phyloP scores from a whole-genome alignment of 2,113 vertebrate genomes.

The Callopanchax toddi region DNA sequence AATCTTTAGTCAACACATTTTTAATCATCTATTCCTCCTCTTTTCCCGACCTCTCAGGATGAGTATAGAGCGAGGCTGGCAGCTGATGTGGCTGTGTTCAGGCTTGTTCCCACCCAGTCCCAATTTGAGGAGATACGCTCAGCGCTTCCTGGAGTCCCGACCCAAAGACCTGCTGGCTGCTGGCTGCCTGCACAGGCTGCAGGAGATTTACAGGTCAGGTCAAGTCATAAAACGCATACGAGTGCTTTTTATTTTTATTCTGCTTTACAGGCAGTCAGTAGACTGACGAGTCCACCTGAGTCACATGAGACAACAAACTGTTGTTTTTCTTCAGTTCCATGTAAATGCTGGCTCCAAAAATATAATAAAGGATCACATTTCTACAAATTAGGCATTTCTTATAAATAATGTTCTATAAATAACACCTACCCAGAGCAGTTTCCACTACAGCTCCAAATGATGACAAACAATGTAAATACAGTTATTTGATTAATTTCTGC shows the following conservation, averaged over 20 bases:
- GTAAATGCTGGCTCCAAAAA: too few relatives aligned
- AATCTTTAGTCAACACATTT: not conserved
- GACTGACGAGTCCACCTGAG: not conserved
- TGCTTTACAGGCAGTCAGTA: not conserved
- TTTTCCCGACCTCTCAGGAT: slow-evolving; percentile 73
- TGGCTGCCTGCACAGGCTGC: slow-evolving; percentile 83
- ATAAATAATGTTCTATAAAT: too few relatives aligned
- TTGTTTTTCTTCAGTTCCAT: too few relatives aligned
- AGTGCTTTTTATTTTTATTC: not conserved
- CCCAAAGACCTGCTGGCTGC: slow-evolving; percentile 81
- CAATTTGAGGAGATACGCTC: slow-evolving; percentile 78
- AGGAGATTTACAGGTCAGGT: slow-evolving; percentile 84
- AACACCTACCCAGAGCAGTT: too few relatives aligned
- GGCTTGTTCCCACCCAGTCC: slow-evolving; percentile 89
- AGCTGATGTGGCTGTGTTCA: slow-evolving; percentile 92
- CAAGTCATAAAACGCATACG: not conserved
- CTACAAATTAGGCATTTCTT: too few relatives aligned
- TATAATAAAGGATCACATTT: too few relatives aligned
- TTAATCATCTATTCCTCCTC: not conserved
- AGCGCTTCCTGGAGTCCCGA: slow-evolving; percentile 87
- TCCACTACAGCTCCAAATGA: too few relatives aligned
- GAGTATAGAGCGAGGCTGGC: slow-evolving; percentile 89
- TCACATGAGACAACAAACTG: not conserved
- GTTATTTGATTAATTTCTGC: too few relatives aligned
- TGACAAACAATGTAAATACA: too few relatives aligned